These are phyloP conservation scores for Noctilio leporinus DNA, from an alignment of 2,113 vertebrate genomes.

Conservation along the genomic window DNA sequence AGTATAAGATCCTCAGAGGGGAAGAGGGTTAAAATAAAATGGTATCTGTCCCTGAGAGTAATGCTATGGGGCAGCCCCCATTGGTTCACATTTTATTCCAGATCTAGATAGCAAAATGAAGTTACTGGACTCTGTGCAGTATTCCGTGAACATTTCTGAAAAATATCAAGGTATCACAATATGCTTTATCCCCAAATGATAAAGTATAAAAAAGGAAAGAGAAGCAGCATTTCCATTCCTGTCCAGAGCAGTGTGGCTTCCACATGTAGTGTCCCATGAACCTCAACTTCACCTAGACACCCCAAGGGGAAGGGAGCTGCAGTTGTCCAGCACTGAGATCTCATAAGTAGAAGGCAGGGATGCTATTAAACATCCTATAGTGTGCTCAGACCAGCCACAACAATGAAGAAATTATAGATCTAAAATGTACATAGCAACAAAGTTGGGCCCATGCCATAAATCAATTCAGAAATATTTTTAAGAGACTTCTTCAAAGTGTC, in stretches of 20 bases:
- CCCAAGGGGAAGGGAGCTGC: neutral
- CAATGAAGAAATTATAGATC: neutral
- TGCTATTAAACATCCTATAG: neutral
- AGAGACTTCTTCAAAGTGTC: neutral
- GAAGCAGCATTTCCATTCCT: neutral
- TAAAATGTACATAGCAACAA: neutral
- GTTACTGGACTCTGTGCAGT: neutral
- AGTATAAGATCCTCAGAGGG: neutral
- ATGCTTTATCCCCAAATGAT: neutral
- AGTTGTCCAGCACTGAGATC: fast-evolving
- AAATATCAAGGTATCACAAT: neutral
- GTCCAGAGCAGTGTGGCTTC: neutral
- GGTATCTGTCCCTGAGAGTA: fast-evolving
- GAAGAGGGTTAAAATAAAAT: neutral
- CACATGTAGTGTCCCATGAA: neutral
- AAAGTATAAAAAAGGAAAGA: neutral
- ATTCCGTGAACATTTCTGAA: neutral
- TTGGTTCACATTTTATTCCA: neutral
- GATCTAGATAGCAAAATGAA: neutral
- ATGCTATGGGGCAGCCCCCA: neutral
- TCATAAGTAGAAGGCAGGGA: neutral
- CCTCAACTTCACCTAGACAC: neutral
- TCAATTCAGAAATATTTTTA: neutral
- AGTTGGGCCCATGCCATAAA: neutral
- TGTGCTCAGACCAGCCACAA: neutral